phyloP scores from a whole-genome alignment of 1,140 invertebrate species.

The Drosophila orena region DNA sequence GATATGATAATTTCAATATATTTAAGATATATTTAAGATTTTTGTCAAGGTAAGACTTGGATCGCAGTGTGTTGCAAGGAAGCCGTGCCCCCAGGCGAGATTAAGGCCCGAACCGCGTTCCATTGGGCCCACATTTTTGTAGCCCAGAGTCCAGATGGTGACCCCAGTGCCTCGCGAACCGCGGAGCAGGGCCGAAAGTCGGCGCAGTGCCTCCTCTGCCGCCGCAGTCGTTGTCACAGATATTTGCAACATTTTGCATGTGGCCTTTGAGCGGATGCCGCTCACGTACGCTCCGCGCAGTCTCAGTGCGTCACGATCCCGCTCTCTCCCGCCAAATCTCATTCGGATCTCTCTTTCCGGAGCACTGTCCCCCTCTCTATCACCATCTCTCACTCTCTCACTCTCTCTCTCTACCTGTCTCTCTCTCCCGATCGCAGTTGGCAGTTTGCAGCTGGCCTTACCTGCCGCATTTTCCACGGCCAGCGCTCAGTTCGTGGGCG shows the following conservation, averaged over 20 bases:
- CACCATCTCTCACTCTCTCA: slow-evolving; percentile 15
- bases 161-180: background rate
- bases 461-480: slow-evolving; percentile 66
- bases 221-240: slow-evolving; percentile 50
- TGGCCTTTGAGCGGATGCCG: slow-evolving; percentile 74
- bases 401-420: background rate
- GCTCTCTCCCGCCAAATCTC: background rate
- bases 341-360: too few species aligned
- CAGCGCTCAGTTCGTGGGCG: slow-evolving; percentile 76
- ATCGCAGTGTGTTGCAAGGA: slow-evolving; percentile 28
- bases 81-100: slow-evolving; percentile 11
- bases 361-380: too few species aligned
- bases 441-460: slow-evolving; percentile 31
- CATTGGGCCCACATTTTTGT: too few species aligned
- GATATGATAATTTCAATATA: too few species aligned
- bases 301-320: slow-evolving; percentile 12
- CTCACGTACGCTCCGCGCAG: slow-evolving; percentile 51
- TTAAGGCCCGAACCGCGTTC: too few species aligned
- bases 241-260: slow-evolving; percentile 81
- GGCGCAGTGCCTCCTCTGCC: background rate
- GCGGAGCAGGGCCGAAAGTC: background rate
- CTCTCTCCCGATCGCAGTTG: background rate
- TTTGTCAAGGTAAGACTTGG: background rate
- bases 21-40: too few species aligned
- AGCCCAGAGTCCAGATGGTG: background rate